phyloP scores from a whole-genome alignment of 2,113 vertebrate genomes.

The Phrynocephalus versicolor region DNA sequence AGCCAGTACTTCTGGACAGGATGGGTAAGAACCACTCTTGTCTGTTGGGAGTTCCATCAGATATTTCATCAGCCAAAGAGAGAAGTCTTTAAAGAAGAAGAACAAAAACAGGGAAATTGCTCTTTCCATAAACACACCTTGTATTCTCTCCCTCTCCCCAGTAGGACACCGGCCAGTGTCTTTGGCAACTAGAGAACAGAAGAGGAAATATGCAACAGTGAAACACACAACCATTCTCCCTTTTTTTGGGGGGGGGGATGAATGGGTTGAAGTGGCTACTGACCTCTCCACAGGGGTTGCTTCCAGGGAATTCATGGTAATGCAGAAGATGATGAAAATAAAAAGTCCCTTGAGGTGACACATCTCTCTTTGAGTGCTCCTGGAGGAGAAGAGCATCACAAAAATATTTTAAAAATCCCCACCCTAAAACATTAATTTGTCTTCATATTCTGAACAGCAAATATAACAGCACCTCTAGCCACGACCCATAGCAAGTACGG shows the following conservation, averaged over 20 bases:
- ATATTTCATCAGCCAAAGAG: slow-evolving; percentile 58
- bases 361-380: slow-evolving; percentile 73
- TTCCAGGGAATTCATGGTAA: slow-evolving; percentile 76
- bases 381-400: slow-evolving; percentile 26
- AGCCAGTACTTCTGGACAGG: slow-evolving; percentile 67
- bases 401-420: neutral
- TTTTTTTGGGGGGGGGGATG: slow-evolving; percentile 11
- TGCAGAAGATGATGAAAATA: slow-evolving; percentile 76
- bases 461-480: neutral
- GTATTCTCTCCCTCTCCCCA: neutral
- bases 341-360: slow-evolving; percentile 75
- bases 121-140: neutral
- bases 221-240: neutral
- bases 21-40: slow-evolving; percentile 70
- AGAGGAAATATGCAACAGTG: neutral
- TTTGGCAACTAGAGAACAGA: neutral
- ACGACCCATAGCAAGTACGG: neutral
- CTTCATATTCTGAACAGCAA: neutral
- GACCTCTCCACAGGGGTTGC: slow-evolving; percentile 83
- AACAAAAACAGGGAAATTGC: slow-evolving; percentile 24
- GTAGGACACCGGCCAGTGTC: neutral
- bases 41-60: slow-evolving; percentile 62
- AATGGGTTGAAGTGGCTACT: slow-evolving; percentile 46
- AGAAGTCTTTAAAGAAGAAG: slow-evolving; percentile 52
- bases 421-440: neutral